Evolutionary conservation across 2,888 invertebrate genomes (phyloP).

Genomic region (Eupeodes luniger): DNA sequence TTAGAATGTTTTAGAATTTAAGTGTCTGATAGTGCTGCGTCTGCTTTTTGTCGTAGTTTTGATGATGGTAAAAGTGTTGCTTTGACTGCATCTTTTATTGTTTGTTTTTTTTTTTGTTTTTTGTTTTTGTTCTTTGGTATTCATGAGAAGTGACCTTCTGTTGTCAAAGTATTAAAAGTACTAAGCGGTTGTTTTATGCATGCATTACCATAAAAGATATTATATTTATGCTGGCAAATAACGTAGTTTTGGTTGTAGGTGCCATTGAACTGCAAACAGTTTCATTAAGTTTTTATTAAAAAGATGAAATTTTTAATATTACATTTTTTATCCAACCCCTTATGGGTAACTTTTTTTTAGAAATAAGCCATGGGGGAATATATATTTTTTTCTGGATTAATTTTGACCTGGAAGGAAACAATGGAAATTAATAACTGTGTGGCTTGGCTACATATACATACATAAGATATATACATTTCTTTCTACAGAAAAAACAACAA

Average conservation of each 20-base stretch:
- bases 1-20: conserved; percentile 62
- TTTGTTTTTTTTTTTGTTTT: not conserved
- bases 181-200: conserved; percentile 3
- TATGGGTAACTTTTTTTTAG: too few relatives aligned
- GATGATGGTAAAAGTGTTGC: conserved; percentile 44
- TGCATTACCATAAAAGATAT: not conserved
- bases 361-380: too few relatives aligned
- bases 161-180: conserved; percentile 23
- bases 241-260: not conserved
- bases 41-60: conserved; percentile 39
- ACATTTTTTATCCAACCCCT: too few relatives aligned
- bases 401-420: too few relatives aligned
- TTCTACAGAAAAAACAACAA: too few relatives aligned
- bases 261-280: too few relatives aligned
- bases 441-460: too few relatives aligned
- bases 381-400: too few relatives aligned
- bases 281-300: too few relatives aligned
- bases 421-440: too few relatives aligned
- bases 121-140: conserved; percentile 17
- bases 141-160: conserved; percentile 66
- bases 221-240: not conserved
- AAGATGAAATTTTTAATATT: too few relatives aligned
- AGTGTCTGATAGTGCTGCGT: conserved; percentile 59
- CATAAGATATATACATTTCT: too few relatives aligned
- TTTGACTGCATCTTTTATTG: conserved; percentile 45